Conservation (phyloP, 2,797 vertebrate genomes). For the Myiotriccus ornatus region DNA sequence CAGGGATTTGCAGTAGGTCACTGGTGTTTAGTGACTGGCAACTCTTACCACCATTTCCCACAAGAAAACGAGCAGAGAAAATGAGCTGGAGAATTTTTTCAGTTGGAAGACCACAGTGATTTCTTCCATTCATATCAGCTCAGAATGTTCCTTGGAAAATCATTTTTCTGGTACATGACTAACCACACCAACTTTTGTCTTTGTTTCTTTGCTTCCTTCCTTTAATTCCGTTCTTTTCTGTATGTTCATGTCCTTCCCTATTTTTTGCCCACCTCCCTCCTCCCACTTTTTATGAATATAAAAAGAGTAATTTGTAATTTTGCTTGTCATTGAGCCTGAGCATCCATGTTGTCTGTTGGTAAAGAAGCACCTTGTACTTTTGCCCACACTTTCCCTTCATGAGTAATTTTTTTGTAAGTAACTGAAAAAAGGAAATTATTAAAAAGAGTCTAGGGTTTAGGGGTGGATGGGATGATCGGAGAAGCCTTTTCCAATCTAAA, state of each 20-base stretch:
- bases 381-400: not conserved
- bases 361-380: not conserved
- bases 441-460: not conserved
- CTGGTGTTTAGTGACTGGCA: not conserved
- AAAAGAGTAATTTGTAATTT: not conserved
- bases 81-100: not conserved
- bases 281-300: not conserved
- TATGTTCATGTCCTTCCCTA: not conserved
- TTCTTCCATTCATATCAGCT: slow-evolving; percentile 5
- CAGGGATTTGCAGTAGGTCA: slow-evolving; percentile 22
- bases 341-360: not conserved
- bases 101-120: not conserved
- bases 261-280: not conserved
- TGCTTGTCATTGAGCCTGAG: not conserved
- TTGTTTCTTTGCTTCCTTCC: not conserved
- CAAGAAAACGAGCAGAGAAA: not conserved
- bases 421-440: not conserved
- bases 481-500: not conserved
- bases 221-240: not conserved
- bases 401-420: not conserved
- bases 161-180: not conserved
- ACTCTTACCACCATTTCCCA: slow-evolving; percentile 14
- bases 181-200: not conserved
- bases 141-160: slow-evolving; percentile 5
- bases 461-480: not conserved